Conservation (phyloP, 2,888 invertebrate genomes). For the Polymixis lichenea region DNA sequence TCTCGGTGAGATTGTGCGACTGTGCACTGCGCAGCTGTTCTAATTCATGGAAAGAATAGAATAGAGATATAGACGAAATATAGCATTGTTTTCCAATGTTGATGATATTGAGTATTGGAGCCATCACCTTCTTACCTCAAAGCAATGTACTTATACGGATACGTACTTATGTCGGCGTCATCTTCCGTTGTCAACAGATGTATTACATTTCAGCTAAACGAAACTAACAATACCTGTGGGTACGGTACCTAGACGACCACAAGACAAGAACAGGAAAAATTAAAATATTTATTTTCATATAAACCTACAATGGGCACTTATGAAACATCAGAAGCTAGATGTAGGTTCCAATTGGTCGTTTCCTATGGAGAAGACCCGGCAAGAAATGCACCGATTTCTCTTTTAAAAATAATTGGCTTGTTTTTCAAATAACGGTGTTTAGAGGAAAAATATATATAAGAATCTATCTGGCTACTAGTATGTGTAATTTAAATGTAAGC, state of each 20-base stretch:
- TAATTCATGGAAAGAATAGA: neutral
- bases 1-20: constrained; percentile 20
- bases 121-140: neutral
- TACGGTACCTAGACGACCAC: no score
- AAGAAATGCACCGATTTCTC: no score
- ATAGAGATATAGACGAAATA: neutral
- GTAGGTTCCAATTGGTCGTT: no score
- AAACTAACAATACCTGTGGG: neutral
- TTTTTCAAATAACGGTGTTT: no score
- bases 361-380: no score
- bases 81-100: neutral
- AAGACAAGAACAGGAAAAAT: no score
- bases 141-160: neutral
- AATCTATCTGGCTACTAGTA: neutral
- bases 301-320: no score
- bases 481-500: neutral
- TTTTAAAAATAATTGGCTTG: no score
- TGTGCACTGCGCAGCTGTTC: neutral
- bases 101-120: neutral
- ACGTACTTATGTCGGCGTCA: neutral
- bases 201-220: neutral
- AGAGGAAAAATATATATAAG: no score
- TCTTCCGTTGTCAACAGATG: neutral
- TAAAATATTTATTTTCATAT: no score
- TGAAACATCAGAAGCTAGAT: no score